Percentiles rank a stretch among this genome's conserved stretches.
phyloP scores from a whole-genome alignment of 2,888 invertebrate genomes.

The Labia minor region DNA sequence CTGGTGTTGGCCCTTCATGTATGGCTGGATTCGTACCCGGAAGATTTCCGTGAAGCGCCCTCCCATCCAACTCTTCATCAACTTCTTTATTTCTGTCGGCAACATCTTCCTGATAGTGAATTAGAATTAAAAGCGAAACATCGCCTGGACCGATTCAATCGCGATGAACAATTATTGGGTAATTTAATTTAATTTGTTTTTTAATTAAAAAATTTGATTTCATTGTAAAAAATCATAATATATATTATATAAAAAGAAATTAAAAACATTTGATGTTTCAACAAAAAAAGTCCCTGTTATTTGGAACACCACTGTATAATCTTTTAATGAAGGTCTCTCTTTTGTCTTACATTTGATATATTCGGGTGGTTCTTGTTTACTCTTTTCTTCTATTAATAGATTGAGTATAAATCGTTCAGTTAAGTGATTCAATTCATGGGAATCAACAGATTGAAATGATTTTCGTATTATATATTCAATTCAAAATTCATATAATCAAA shows the following conservation, averaged over 20 bases:
- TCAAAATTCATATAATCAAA: too few relatives aligned
- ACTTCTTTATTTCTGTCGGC: constrained; percentile 75
- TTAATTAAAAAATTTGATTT: too few relatives aligned
- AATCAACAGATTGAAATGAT: too few relatives aligned
- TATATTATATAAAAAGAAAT: not conserved
- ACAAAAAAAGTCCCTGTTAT: too few relatives aligned
- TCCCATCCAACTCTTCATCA: constrained; percentile 67
- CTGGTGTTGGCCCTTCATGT: constrained; percentile 84
- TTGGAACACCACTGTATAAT: too few relatives aligned
- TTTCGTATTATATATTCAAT: too few relatives aligned
- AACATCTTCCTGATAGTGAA: constrained; percentile 72
- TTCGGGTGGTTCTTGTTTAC: too few relatives aligned
- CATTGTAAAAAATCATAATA: not conserved
- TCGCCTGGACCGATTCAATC: constrained; percentile 61
- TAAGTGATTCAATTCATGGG: too few relatives aligned
- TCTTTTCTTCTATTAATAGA: too few relatives aligned
- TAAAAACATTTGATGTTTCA: not conserved
- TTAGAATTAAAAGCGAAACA: constrained; percentile 62
- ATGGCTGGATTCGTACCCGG: constrained; percentile 95
- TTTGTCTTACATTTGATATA: too few relatives aligned
- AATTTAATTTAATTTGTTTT: constrained; percentile 21
- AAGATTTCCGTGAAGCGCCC: constrained; percentile 80
- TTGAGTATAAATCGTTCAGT: too few relatives aligned
- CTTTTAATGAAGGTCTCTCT: too few relatives aligned
- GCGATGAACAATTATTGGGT: constrained; percentile 39